These are phyloP conservation scores for Avahi laniger DNA, from an alignment of 2,797 vertebrate species.

Conservation along the genomic window DNA sequence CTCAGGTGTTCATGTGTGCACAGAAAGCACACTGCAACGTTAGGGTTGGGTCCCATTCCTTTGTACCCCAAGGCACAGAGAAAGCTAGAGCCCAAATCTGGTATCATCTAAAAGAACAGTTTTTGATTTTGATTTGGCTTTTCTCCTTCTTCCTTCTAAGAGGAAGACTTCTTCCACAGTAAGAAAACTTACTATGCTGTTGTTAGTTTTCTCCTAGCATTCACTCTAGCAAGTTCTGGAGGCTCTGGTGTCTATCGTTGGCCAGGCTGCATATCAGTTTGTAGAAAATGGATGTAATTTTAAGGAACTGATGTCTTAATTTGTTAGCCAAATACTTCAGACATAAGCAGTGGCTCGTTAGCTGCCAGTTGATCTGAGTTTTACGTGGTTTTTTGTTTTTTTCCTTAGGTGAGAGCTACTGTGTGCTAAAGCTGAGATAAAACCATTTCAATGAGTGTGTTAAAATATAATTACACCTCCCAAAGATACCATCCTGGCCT, in stretches of 20 bases:
- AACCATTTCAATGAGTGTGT: constrained; percentile 42
- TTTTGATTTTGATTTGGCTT: background rate
- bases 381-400: constrained; percentile 52
- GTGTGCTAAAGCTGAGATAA: constrained; percentile 71
- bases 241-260: constrained; percentile 51
- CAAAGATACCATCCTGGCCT: constrained; percentile 43
- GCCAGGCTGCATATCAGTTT: constrained; percentile 35
- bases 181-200: background rate
- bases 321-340: constrained; percentile 46
- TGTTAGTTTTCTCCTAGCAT: background rate
- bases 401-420: constrained; percentile 69
- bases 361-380: constrained; percentile 68
- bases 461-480: constrained; percentile 47
- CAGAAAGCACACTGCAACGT: background rate
- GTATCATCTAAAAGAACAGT: background rate
- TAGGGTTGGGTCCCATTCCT: background rate
- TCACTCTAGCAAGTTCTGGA: background rate
- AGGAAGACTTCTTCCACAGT: background rate
- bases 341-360: constrained; percentile 44
- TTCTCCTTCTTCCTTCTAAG: background rate
- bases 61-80: background rate
- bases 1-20: background rate
- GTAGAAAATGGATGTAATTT: constrained; percentile 76
- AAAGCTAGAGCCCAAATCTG: background rate
- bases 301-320: constrained; percentile 67